Percentiles rank a stretch among this genome's conserved stretches.
phyloP scores from a whole-genome alignment of 2,797 vertebrate genomes.

The Eurystomus glaucurus region DNA sequence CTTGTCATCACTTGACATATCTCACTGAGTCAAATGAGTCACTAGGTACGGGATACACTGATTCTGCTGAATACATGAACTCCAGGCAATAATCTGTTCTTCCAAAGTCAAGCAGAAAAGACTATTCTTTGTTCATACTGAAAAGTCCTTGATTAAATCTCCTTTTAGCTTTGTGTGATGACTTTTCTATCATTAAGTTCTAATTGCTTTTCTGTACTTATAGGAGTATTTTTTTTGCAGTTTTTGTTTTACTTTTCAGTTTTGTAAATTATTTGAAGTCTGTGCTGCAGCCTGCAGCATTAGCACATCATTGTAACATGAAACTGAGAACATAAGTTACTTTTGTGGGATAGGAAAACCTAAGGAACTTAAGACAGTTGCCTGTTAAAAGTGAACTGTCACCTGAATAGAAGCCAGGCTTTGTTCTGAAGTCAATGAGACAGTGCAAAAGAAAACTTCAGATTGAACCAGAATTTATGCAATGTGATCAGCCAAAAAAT shows the following conservation, averaged over 20 bases:
- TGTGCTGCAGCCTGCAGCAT: background rate
- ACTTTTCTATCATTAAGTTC: background rate
- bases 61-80: background rate
- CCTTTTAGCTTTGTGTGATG: background rate
- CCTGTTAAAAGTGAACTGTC: background rate
- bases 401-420: background rate
- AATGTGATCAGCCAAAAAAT: background rate
- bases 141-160: background rate
- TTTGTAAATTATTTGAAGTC: background rate
- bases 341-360: background rate
- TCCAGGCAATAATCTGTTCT: background rate
- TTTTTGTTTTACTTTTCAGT: background rate
- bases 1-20: background rate
- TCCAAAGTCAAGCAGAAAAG: background rate
- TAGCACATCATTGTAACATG: background rate
- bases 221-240: rapidly evolving
- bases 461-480: background rate
- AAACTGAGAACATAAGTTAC: background rate
- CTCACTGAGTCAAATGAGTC: background rate
- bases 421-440: background rate
- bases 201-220: background rate
- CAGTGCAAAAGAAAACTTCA: background rate
- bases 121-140: background rate
- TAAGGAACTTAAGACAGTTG: background rate
- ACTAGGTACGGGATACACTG: background rate